A percentile compares a stretch with the other conserved stretches of the same genome.
These are phyloP conservation scores for Magallana ariakensis DNA, from an alignment of 1,140 invertebrate species.

Conservation along the genomic window DNA sequence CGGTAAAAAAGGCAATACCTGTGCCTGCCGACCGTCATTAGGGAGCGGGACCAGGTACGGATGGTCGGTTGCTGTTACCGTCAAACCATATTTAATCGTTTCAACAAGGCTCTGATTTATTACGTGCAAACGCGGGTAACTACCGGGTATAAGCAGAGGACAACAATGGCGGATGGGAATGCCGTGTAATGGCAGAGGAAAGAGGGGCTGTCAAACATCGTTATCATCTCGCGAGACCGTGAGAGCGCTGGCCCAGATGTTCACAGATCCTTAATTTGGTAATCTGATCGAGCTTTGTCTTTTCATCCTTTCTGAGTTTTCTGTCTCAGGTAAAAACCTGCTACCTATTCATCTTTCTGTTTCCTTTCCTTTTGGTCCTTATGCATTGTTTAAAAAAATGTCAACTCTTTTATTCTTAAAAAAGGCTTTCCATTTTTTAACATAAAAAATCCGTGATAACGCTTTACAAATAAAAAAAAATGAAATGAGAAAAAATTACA, in stretches of 20 bases:
- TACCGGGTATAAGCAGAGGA: not conserved
- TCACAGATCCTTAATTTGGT: not conserved
- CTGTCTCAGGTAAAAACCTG: too few species aligned
- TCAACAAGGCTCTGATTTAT: slow-evolving; percentile 29
- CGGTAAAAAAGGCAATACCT: slow-evolving; percentile 7
- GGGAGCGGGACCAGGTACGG: not conserved
- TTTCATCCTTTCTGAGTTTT: not conserved
- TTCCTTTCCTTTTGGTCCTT: too few species aligned
- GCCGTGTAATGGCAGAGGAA: not conserved
- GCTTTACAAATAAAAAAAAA: too few species aligned
- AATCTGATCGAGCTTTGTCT: slow-evolving; percentile 27
- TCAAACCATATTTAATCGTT: slow-evolving; percentile 25
- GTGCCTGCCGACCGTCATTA: not conserved
- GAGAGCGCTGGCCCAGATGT: slow-evolving; percentile 1
- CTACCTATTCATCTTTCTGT: too few species aligned
- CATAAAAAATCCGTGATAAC: too few species aligned
- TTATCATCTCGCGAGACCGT: slow-evolving; percentile 12
- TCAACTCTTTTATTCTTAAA: too few species aligned
- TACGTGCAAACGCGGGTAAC: slow-evolving; percentile 20
- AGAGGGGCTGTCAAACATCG: slow-evolving; percentile 4
- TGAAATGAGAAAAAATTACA: too few species aligned
- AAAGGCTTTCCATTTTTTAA: too few species aligned
- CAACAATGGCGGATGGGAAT: not conserved
- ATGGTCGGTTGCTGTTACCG: slow-evolving; percentile 13
- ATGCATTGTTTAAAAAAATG: too few species aligned